phyloP scores from a whole-genome alignment of 2,888 invertebrate genomes.

The Stenchaetothrips biformis region DNA sequence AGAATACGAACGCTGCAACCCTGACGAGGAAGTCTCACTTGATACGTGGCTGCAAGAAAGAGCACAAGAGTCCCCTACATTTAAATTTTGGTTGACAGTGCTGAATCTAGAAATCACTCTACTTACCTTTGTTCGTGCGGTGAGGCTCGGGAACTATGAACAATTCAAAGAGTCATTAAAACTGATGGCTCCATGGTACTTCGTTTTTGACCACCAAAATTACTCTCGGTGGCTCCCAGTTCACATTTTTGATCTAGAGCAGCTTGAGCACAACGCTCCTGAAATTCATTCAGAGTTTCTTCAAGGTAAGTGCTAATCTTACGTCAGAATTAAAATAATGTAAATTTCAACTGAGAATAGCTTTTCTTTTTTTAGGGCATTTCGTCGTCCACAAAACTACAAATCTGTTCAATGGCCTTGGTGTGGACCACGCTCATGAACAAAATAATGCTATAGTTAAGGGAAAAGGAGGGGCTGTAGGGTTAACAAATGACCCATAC shows the following conservation, averaged over 20 bases:
- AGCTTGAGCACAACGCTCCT: constrained; percentile 29
- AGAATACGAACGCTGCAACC: not conserved
- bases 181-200: constrained; percentile 27
- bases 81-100: constrained; percentile 27
- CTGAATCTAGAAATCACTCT: constrained; percentile 27
- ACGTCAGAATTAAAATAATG: not conserved
- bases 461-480: too few species aligned
- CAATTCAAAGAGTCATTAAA: constrained; percentile 25
- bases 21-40: not conserved
- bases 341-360: too few species aligned
- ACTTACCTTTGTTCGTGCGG: constrained; percentile 17
- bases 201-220: constrained; percentile 28
- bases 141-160: constrained; percentile 25
- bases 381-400: too few species aligned
- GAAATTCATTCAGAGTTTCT: constrained; percentile 26
- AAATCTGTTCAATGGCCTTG: too few species aligned
- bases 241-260: constrained; percentile 32
- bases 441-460: too few species aligned
- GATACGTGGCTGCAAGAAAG: not conserved
- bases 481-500: not conserved
- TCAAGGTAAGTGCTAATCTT: not conserved
- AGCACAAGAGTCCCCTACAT: constrained; percentile 1
- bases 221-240: too few species aligned
- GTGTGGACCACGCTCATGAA: too few species aligned
- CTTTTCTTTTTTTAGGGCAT: too few species aligned